A percentile compares a stretch with the other conserved stretches of the same genome.
Evolutionary conservation across 2,113 vertebrate species (phyloP).

Genomic region (Xenotilapia flavipinnis): DNA sequence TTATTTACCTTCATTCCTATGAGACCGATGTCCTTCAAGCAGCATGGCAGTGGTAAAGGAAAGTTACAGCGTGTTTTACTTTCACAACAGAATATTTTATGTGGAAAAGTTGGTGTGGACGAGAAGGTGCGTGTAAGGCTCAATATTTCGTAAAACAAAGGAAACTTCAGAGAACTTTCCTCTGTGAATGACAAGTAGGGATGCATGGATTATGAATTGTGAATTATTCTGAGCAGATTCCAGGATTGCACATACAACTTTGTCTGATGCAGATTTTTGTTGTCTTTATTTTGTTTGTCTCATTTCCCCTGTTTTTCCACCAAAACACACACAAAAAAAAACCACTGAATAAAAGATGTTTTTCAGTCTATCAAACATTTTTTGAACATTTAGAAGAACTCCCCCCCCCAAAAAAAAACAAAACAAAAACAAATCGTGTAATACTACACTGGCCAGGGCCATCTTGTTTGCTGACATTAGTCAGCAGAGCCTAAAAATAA

Average conservation of each 20-base stretch:
- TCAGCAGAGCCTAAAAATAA: not conserved
- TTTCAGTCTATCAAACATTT: not conserved
- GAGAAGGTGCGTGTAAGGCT: not conserved
- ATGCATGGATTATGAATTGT: not conserved
- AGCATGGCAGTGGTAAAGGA: constrained; percentile 16
- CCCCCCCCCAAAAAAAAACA: accelerated
- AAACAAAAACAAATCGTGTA: not conserved
- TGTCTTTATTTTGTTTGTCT: not conserved
- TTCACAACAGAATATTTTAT: not conserved
- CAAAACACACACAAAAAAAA: not conserved
- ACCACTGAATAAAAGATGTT: accelerated
- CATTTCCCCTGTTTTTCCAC: not conserved
- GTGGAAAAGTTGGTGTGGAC: not conserved
- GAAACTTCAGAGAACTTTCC: not conserved
- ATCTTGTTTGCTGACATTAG: not conserved
- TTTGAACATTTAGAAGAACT: not conserved
- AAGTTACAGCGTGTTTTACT: not conserved
- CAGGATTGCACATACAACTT: not conserved
- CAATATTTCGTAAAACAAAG: not conserved
- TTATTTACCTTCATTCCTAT: constrained; percentile 32
- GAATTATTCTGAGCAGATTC: not conserved
- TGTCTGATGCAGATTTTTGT: not conserved
- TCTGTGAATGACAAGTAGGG: not conserved
- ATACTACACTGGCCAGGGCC: not conserved
- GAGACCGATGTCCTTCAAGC: constrained; percentile 38